phyloP scores from a whole-genome alignment of 1,140 invertebrate genomes.

The Aporrectodea caliginosa region DNA sequence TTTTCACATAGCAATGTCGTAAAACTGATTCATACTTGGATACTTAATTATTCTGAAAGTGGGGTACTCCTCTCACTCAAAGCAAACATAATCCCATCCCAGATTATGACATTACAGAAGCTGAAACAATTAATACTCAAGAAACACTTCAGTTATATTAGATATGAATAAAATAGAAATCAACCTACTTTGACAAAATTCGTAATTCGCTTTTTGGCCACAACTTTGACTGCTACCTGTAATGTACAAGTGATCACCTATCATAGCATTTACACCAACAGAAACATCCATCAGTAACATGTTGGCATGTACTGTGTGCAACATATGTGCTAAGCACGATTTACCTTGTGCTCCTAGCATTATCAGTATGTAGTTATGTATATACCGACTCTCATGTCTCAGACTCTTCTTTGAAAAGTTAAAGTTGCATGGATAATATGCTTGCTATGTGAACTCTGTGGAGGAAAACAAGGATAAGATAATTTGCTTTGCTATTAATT shows the following conservation, averaged over 20 bases:
- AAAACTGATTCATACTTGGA: not conserved
- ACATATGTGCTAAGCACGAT: too few species aligned
- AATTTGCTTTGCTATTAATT: too few species aligned
- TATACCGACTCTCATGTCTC: too few species aligned
- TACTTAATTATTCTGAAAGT: not conserved
- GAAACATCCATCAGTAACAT: not conserved
- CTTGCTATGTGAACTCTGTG: too few species aligned
- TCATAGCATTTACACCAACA: not conserved
- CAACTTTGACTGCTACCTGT: not conserved
- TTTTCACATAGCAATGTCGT: too few species aligned
- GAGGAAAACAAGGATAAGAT: too few species aligned
- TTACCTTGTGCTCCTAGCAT: too few species aligned
- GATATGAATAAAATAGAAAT: not conserved
- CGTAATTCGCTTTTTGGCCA: not conserved
- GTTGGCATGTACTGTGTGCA: not conserved
- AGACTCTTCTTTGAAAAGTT: too few species aligned
- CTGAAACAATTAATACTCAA: not conserved
- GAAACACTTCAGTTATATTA: not conserved
- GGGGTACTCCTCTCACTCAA: not conserved
- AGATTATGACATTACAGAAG: not conserved
- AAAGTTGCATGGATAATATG: too few species aligned
- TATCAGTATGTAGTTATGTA: too few species aligned
- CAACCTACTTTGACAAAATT: not conserved
- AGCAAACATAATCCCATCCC: not conserved
- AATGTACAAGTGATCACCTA: not conserved